Conservation (phyloP, 1,140 invertebrate species). For the Orchestia grillus region DNA sequence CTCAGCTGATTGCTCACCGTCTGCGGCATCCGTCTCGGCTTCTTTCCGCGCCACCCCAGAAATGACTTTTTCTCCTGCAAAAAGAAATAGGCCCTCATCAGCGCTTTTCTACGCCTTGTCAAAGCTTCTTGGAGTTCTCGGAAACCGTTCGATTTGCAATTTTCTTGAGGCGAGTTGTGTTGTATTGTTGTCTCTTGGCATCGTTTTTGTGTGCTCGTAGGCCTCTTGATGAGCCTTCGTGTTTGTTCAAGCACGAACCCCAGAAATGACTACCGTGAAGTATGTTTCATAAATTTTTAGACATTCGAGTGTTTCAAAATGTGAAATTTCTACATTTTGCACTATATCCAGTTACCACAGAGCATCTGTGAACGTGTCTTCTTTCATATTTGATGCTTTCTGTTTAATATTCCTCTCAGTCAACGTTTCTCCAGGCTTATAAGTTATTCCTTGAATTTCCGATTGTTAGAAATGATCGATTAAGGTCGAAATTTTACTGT, state of each 20-base stretch:
- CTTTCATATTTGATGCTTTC: neutral
- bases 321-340: neutral
- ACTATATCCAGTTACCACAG: neutral
- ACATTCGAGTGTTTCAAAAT: neutral
- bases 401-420: neutral
- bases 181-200: conserved; percentile 25
- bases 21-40: conserved; percentile 41
- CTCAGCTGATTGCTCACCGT: conserved; percentile 20
- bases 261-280: neutral
- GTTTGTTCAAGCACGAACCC: neutral
- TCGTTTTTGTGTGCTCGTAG: neutral
- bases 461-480: neutral
- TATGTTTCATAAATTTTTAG: neutral
- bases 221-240: neutral
- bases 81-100: conserved; percentile 25
- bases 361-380: neutral
- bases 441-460: neutral
- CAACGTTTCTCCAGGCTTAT: neutral
- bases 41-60: neutral
- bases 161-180: neutral
- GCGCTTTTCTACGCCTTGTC: conserved; percentile 44
- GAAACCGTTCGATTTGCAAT: conserved; percentile 50
- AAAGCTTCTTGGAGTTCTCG: conserved; percentile 36
- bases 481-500: neutral
- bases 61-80: neutral